These are phyloP conservation scores for Lutraria lutraria DNA, from an alignment of 2,888 invertebrate genomes.

Conservation along the genomic window DNA sequence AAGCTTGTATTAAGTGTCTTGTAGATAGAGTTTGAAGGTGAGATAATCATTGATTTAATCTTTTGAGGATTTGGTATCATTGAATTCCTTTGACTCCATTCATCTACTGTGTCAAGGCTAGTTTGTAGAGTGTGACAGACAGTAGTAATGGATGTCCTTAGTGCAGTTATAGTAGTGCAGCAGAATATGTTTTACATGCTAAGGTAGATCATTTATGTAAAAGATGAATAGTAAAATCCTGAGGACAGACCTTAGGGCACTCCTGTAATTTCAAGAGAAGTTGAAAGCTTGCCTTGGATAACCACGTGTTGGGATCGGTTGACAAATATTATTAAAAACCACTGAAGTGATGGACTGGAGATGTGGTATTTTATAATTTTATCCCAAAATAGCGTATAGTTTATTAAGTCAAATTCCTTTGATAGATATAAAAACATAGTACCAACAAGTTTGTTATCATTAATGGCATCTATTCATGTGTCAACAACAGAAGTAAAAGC, in stretches of 20 bases:
- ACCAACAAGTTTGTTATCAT: constrained; percentile 14
- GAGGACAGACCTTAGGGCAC: constrained; percentile 24
- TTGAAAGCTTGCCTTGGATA: constrained; percentile 3
- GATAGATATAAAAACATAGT: not conserved
- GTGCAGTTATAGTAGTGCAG: constrained; percentile 12
- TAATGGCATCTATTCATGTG: too few relatives aligned
- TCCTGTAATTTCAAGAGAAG: not conserved
- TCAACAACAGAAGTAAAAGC: too few relatives aligned
- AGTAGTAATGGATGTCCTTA: not conserved
- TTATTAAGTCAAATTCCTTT: constrained; percentile 18
- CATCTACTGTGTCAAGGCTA: not conserved
- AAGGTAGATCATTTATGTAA: not conserved
- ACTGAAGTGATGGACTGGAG: too few relatives aligned
- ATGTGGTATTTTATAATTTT: not conserved
- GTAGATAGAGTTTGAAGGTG: too few relatives aligned
- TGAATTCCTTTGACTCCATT: not conserved
- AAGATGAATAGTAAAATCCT: too few relatives aligned
- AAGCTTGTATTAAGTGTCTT: too few relatives aligned
- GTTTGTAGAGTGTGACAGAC: not conserved
- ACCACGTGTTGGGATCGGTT: not conserved
- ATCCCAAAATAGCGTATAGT: not conserved
- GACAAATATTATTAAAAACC: constrained; percentile 11
- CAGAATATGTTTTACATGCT: not conserved
- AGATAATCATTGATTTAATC: too few relatives aligned
- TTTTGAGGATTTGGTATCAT: constrained; percentile 15